phyloP scores from a whole-genome alignment of 2,113 vertebrate species.

The Ellobius talpinus region DNA sequence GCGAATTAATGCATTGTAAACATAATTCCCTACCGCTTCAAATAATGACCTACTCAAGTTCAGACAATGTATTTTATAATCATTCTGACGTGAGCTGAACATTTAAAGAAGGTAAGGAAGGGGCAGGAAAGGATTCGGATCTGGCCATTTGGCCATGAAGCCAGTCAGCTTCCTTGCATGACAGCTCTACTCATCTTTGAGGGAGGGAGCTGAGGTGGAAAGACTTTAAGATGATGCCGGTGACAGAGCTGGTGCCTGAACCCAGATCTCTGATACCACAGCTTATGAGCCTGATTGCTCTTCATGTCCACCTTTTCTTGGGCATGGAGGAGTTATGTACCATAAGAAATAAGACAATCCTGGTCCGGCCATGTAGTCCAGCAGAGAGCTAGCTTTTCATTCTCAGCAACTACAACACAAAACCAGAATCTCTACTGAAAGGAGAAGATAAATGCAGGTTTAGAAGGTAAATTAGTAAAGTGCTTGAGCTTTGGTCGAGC shows the following conservation, averaged over 20 bases:
- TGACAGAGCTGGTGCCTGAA: background rate
- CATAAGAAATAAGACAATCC: background rate
- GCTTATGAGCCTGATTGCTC: background rate
- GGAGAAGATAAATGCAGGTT: background rate
- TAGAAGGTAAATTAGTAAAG: conserved; percentile 28
- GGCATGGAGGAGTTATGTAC: background rate
- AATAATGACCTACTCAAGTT: conserved; percentile 30
- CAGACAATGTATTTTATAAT: conserved; percentile 53
- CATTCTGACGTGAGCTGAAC: conserved; percentile 39
- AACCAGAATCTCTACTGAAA: background rate
- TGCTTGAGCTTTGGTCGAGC: conserved; percentile 24
- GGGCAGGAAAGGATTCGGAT: conserved; percentile 13
- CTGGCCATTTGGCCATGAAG: conserved; percentile 18
- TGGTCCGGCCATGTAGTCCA: background rate
- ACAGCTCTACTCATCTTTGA: background rate
- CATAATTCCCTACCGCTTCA: conserved; percentile 13
- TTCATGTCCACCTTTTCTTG: background rate
- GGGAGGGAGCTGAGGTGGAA: background rate
- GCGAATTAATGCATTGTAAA: conserved; percentile 63
- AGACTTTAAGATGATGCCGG: background rate
- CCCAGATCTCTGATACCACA: background rate
- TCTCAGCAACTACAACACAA: background rate
- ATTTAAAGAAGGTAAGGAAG: conserved; percentile 64
- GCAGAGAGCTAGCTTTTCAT: background rate
- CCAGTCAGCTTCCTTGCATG: background rate